Percentiles rank a stretch among this genome's conserved stretches.
These are phyloP conservation scores for Lanistes nyassanus DNA, from an alignment of 1,140 invertebrate species.

Conservation along the genomic window DNA sequence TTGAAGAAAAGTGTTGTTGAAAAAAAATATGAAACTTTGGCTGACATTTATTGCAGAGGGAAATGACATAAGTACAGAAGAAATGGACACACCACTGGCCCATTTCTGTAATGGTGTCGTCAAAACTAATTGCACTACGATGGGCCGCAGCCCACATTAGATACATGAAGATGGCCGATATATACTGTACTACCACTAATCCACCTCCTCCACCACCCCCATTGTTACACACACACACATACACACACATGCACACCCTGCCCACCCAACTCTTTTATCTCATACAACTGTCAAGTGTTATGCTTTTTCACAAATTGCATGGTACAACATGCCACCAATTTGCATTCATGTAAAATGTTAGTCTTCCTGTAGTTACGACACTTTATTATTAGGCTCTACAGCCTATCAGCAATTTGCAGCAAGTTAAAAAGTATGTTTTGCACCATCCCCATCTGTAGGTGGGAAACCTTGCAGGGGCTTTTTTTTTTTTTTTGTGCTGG, in stretches of 20 bases:
- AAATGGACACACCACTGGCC: too few relatives aligned
- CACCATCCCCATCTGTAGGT: not conserved
- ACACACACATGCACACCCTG: conserved; percentile 13
- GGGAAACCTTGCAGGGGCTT: not conserved
- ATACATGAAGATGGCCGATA: too few relatives aligned
- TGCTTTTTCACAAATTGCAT: not conserved
- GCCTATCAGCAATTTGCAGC: not conserved
- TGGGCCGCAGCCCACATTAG: too few relatives aligned
- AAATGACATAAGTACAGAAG: too few relatives aligned
- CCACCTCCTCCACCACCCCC: too few relatives aligned
- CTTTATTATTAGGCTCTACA: not conserved
- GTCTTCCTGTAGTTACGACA: not conserved
- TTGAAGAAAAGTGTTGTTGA: too few relatives aligned
- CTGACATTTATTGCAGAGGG: too few relatives aligned
- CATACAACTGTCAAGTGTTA: not conserved
- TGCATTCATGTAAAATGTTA: not conserved
- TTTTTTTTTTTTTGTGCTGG: not conserved
- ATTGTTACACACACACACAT: not conserved
- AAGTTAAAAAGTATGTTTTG: not conserved
- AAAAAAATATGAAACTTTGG: too few relatives aligned
- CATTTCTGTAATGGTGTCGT: too few relatives aligned
- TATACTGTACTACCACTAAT: too few relatives aligned
- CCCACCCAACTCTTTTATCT: not conserved
- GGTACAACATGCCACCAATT: not conserved
- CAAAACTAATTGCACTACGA: too few relatives aligned